Percentiles rank a stretch among this genome's conserved stretches.
These are phyloP conservation scores for Chalcosyrphus nemorum DNA, from an alignment of 2,888 invertebrate species.

Conservation along the genomic window DNA sequence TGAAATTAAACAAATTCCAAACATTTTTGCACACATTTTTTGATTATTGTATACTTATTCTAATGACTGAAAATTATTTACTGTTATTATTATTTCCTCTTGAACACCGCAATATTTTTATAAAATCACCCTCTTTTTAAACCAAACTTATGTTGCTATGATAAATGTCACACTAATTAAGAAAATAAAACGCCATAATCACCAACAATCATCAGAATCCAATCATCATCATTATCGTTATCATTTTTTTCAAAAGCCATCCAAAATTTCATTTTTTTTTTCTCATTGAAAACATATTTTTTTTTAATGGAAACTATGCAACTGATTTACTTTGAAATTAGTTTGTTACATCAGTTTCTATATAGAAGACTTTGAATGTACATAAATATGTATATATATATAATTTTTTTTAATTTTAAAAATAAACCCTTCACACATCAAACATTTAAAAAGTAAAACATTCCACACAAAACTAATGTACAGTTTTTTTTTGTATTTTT, in stretches of 20 bases:
- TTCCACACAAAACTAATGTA: conserved; percentile 58
- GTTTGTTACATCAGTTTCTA: conserved; percentile 23
- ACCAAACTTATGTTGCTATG: conserved; percentile 50
- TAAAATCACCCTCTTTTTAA: neutral
- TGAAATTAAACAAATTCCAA: conserved; percentile 14
- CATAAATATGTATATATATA: no score
- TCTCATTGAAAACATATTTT: neutral
- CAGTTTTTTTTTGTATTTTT: conserved; percentile 6
- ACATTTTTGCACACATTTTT: conserved; percentile 63
- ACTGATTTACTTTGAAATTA: conserved; percentile 10
- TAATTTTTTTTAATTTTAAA: neutral
- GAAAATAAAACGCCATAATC: conserved; percentile 48
- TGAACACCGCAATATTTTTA: conserved; percentile 36
- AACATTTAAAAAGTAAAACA: conserved; percentile 28
- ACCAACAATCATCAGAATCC: conserved; percentile 42
- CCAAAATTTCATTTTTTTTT: neutral
- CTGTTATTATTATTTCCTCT: conserved; percentile 15
- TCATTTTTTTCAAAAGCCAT: conserved; percentile 23
- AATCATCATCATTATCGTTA: conserved; percentile 44
- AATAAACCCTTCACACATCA: conserved; percentile 27
- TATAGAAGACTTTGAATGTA: no score
- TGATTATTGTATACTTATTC: conserved; percentile 36
- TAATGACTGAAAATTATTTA: conserved; percentile 31
- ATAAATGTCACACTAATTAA: conserved; percentile 55
- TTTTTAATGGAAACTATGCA: conserved; percentile 17